Percentiles rank a stretch among this genome's conserved stretches.
Conservation (phyloP, 1,140 invertebrate species). For the Oscheius sp. region DNA sequence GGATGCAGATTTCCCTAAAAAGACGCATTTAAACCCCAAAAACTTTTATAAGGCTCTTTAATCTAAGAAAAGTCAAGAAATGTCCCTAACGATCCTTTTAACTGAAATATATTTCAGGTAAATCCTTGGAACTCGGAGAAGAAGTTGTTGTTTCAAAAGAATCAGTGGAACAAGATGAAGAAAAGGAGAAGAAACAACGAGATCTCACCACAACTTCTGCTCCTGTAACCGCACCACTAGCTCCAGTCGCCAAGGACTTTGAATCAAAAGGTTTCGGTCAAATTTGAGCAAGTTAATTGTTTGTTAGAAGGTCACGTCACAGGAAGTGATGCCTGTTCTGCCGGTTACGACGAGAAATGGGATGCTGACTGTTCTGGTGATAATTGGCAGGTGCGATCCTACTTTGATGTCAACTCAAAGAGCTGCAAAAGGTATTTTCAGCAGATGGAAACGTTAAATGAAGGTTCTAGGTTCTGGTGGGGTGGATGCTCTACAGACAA, state of each 20-base stretch:
- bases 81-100: no score
- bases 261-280: not conserved
- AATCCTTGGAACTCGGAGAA: not conserved
- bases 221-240: not conserved
- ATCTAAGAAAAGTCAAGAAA: no score
- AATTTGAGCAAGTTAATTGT: not conserved
- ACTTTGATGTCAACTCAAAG: slow-evolving; percentile 15
- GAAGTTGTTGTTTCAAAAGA: not conserved
- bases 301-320: not conserved
- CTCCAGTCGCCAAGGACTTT: not conserved
- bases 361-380: slow-evolving; percentile 17
- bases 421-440: not conserved
- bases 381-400: slow-evolving; percentile 20
- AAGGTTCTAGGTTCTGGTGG: slow-evolving; percentile 16
- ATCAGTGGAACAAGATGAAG: not conserved
- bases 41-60: no score
- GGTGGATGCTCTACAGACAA: slow-evolving; percentile 17
- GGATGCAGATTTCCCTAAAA: no score
- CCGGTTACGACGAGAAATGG: slow-evolving; percentile 47
- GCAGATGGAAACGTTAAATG: not conserved
- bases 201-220: not conserved
- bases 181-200: not conserved
- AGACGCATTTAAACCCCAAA: no score
- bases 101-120: no score
- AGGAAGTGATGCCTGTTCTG: slow-evolving; percentile 38